Conservation (phyloP, 1,140 invertebrate species). For the Dermatophagoides farinae region DNA sequence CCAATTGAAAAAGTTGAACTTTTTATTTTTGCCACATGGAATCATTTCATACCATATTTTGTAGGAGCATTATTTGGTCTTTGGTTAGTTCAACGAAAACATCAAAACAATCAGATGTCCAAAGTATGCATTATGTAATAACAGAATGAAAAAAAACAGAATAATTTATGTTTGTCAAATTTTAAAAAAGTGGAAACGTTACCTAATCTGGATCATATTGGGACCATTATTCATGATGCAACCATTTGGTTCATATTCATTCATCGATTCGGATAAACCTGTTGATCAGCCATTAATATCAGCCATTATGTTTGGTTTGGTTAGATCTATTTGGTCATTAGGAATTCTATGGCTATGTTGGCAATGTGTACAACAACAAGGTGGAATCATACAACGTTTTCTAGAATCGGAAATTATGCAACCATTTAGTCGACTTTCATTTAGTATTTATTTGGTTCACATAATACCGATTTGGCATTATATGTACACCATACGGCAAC, state of each 20-base stretch:
- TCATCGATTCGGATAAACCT: background rate
- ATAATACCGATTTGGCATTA: conserved; percentile 7
- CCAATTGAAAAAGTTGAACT: conserved; percentile 3
- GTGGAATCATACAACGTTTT: background rate
- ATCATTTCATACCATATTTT: conserved; percentile 11
- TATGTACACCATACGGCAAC: background rate
- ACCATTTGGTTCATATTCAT: background rate
- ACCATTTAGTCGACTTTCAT: conserved; percentile 2
- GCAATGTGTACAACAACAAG: conserved; percentile 12
- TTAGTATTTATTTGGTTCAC: conserved; percentile 6
- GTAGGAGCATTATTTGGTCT: conserved; percentile 1
- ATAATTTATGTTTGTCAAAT: background rate
- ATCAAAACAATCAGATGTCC: background rate
- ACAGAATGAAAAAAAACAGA: background rate
- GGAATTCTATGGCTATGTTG: conserved; percentile 15
- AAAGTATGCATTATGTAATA: no score
- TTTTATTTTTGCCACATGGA: conserved; percentile 8
- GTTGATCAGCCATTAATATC: background rate
- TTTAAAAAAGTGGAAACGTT: background rate
- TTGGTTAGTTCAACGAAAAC: background rate
- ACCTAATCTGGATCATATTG: background rate
- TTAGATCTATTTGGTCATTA: conserved; percentile 16
- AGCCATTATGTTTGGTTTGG: background rate
- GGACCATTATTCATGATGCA: background rate
- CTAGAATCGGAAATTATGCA: background rate